A percentile compares a stretch with the other conserved stretches of the same genome.
Conservation (phyloP, 2,113 vertebrate genomes). For the Aleadryas rufinucha region DNA sequence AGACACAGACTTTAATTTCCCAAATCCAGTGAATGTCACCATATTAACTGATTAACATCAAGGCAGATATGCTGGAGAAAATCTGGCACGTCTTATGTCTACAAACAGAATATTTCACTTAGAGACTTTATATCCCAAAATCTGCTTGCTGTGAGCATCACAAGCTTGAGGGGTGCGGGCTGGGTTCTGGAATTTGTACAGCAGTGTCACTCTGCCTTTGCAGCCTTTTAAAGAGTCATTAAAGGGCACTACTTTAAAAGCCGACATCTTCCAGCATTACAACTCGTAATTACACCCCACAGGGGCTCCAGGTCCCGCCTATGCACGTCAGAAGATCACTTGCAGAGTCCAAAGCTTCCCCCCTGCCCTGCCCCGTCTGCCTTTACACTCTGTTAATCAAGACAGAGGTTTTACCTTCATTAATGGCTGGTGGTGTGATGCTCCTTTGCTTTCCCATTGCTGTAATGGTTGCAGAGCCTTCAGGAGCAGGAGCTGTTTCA, state of each 20-base stretch:
- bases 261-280: fast-evolving
- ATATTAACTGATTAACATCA: too few relatives aligned
- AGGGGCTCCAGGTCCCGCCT: background rate
- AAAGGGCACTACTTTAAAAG: background rate
- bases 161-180: background rate
- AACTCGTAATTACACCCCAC: fast-evolving
- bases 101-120: background rate
- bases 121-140: background rate
- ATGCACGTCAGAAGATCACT: background rate
- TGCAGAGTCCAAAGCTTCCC: background rate
- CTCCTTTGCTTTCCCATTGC: background rate
- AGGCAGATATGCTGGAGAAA: background rate
- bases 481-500: background rate
- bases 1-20: background rate
- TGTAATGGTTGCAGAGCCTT: background rate
- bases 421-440: background rate
- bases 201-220: background rate
- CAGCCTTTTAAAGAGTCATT: background rate
- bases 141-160: background rate
- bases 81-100: background rate
- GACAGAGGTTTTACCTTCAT: background rate
- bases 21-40: background rate
- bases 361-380: background rate
- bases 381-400: background rate
- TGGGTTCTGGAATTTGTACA: background rate